Evolutionary conservation across 2,888 invertebrate species (phyloP).

Genomic region (Nemotelus pantherinus): DNA sequence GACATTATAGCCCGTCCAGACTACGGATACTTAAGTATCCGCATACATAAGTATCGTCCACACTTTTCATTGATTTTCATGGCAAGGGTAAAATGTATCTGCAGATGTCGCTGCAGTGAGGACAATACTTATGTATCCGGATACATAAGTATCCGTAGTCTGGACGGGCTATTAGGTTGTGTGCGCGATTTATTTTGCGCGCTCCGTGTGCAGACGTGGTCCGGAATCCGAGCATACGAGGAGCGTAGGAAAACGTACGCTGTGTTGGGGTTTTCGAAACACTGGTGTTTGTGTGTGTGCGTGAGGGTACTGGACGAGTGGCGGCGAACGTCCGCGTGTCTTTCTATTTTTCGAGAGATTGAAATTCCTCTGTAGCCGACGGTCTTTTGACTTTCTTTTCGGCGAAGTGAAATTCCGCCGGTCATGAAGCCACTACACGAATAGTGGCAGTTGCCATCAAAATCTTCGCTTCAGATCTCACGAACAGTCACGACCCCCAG

Average conservation of each 20-base stretch:
- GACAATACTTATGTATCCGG: no score
- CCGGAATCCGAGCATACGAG: not conserved
- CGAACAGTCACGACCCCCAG: no score
- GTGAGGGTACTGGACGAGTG: conserved; percentile 8
- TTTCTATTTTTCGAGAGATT: conserved; percentile 1
- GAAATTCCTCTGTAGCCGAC: not conserved
- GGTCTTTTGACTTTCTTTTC: not conserved
- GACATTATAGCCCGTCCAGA: no score
- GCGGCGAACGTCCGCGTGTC: conserved; percentile 46
- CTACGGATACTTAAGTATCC: no score
- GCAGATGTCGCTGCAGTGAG: no score
- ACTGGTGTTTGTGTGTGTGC: conserved; percentile 37
- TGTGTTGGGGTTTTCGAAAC: not conserved
- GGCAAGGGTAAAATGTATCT: no score
- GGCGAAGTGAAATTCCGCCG: not conserved
- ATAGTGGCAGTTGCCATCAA: not conserved
- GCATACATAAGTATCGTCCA: no score
- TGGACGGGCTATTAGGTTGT: no score
- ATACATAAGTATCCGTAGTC: no score
- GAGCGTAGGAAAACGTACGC: not conserved
- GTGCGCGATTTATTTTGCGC: conserved; percentile 26
- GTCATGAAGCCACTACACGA: not conserved
- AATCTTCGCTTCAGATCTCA: no score
- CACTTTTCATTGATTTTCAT: no score
- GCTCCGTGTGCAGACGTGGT: conserved; percentile 22